Percentiles rank a stretch among this genome's conserved stretches.
phyloP scores from a whole-genome alignment of 2,797 vertebrate genomes.

The Alfaro cultratus region DNA sequence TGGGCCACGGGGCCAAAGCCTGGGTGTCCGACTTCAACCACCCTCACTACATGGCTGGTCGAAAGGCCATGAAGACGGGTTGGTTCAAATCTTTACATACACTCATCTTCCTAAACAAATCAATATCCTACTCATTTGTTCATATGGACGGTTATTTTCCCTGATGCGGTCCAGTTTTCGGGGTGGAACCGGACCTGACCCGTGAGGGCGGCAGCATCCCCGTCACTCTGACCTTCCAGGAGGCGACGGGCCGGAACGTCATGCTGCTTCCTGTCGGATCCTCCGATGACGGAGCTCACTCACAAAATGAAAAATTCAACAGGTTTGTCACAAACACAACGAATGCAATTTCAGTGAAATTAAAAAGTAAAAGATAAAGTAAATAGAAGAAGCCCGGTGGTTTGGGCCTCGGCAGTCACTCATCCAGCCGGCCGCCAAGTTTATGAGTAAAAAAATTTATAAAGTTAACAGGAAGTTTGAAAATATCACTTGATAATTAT shows the following conservation, averaged over 20 bases:
- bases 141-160: background rate
- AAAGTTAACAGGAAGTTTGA: too few species aligned
- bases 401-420: too few species aligned
- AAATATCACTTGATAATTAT: too few species aligned
- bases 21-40: slow-evolving; percentile 99
- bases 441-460: too few species aligned
- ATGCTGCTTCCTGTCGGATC: slow-evolving; percentile 96
- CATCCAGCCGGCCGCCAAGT: too few species aligned
- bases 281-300: slow-evolving; percentile 95
- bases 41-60: slow-evolving; percentile 94
- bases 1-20: slow-evolving; percentile 92
- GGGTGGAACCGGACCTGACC: slow-evolving; percentile 94
- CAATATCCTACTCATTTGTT: background rate
- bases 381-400: background rate
- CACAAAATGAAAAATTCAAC: slow-evolving; percentile 98
- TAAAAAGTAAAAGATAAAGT: background rate
- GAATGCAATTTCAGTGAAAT: background rate
- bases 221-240: slow-evolving; percentile 95
- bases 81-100: background rate
- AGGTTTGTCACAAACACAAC: slow-evolving; percentile 76
- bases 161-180: slow-evolving; percentile 85
- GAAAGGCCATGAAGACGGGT: slow-evolving; percentile 93
- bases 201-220: slow-evolving; percentile 98
- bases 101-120: background rate
- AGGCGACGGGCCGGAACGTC: slow-evolving; percentile 94